Base-by-base conservation (phyloP, 2,797 vertebrate species). In the Dallia pectoralis region DNA sequence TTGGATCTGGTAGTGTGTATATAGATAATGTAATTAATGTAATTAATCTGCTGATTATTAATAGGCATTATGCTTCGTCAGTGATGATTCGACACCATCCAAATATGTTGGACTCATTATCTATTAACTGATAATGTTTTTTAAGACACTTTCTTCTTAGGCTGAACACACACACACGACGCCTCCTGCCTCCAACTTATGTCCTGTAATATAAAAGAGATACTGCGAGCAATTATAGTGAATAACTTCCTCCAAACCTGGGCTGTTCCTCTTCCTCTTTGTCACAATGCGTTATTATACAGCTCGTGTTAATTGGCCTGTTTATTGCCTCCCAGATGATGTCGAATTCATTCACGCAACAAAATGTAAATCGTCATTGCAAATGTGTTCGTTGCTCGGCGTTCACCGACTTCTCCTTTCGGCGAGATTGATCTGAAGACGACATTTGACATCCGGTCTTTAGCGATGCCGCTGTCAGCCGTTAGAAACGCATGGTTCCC, bases 111-210 rank as follows among this genome's bases (percentile, higher is more conserved):
- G n/a, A 67, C 47, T 67, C 9, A 68, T 47, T 68, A 68, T 47
- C 36, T 40, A 68, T 48, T 68, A n/a, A 44, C 66, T 68, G 66
- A 68, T 44, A 47, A 44, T 44, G 40, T 44, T 44, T 44, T 11
- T 44, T 11, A 44, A 44, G 9, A 40, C 40, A 44, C 12, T 44
- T 9, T 6, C 14, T 44, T 44, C 40, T 14, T 44, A 44, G 40
- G 40, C 40, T 44, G 40, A 14, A 44, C 40, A 44, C 40, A 9
- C 36, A 40, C 36, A 40, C 36, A 5, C 36, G 9, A 40, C 2
- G 36, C 36, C n/a, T 22, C 4, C 48, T 49, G 16, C 18, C 51
- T n/a, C 51, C 51, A 53, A 53, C n/a, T n/a, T 53, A 7, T 53
- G 16, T 53, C 49, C 18, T n/a, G 51, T 53, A 63, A 63, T 63